Evolutionary conservation across 2,888 invertebrate species (phyloP), one percentile per base, ranked within the genome.

Genomic region (Lycocerus yunnanus): DNA sequence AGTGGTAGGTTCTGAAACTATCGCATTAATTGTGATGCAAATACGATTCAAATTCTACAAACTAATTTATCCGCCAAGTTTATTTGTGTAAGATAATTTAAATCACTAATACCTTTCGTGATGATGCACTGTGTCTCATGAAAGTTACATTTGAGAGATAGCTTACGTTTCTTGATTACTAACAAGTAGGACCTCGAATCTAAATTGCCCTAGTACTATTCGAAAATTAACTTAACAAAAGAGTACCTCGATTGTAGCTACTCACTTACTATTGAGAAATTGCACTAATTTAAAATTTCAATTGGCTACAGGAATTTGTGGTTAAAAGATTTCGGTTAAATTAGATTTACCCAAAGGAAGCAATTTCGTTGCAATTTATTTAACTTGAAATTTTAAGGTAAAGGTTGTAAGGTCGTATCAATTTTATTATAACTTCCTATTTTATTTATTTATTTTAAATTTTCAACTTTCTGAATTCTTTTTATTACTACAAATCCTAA

Each of bases 41-140:
- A 15, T 70, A 20, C 14, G 21, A 65, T 63, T 43, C 27, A 18
- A 27, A 65, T 69, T 58, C 16, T 24, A 15, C 69, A 43, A 70
- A 58, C 43, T 70, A 70, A 70, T 70, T 65, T 70, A 70, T 58
- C 69, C 63, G 20, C 65, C 15, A 18, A 63, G 69, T 70, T 70
- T 70, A 70, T 70, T 70, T 70, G 63, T 70, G 65, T 70, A 70
- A 70, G 69, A 70, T 70, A 70, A 70, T 70, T 70, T 70, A 63
- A 70, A 70, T 70, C 69, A 43, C 69, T 70, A 70, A 70, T 70
- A 65, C 69, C 69, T 70, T 70, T 43, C 61, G 63, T 70, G 69
- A 70, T 70, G 63, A 43, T 63, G 65, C 69, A 70, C 63, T 65
- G 24, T 43, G 27, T 43, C 69, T 70, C 69, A 65, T 70, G 69